Evolutionary conservation across 2,113 vertebrate genomes (phyloP).

Genomic region (Microcebus jonahi): DNA sequence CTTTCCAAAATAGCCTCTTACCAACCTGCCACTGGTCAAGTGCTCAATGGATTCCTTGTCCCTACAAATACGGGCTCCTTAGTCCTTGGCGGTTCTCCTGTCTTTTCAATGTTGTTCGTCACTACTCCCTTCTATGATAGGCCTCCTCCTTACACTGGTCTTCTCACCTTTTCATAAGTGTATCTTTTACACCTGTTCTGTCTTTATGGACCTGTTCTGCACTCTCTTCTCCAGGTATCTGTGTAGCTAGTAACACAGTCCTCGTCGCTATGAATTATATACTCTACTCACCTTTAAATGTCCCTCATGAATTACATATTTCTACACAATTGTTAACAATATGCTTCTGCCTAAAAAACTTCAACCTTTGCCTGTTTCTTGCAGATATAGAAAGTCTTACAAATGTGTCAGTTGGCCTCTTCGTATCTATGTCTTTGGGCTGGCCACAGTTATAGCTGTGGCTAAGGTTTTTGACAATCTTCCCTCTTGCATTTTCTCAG

Average conservation of each 20-base stretch:
- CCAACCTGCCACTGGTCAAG: neutral
- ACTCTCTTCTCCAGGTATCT: neutral
- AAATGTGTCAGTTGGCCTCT: neutral
- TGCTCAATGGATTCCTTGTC: neutral
- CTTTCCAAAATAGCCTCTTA: neutral
- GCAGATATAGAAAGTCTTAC: neutral
- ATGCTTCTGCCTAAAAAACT: neutral
- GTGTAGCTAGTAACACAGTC: neutral
- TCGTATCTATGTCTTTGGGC: neutral
- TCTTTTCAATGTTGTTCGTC: neutral
- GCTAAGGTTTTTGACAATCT: neutral
- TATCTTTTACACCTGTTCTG: neutral
- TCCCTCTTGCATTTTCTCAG: neutral
- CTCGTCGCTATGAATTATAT: neutral
- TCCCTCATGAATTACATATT: neutral
- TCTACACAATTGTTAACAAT: neutral
- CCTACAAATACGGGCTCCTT: neutral
- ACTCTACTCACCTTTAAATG: neutral
- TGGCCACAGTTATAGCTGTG: neutral
- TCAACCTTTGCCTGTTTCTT: neutral
- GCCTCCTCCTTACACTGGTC: neutral
- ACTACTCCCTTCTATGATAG: rapidly evolving
- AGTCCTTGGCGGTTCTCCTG: neutral
- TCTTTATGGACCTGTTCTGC: neutral
- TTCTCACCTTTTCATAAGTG: neutral